Base-by-base conservation (phyloP, 2,888 invertebrate genomes). In the Alsophila aescularia region DNA sequence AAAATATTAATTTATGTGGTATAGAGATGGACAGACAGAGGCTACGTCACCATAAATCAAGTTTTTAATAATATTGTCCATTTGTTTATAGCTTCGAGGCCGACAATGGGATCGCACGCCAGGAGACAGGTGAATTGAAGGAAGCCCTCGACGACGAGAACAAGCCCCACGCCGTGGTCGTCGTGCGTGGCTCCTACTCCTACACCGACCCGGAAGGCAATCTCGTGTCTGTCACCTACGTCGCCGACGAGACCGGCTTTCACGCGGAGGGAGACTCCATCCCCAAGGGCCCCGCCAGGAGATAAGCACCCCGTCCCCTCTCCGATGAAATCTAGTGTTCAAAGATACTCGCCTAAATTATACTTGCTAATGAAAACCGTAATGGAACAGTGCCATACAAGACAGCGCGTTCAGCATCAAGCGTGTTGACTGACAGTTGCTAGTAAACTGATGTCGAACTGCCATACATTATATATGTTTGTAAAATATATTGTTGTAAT, bases 191-290 rank as follows among this genome's bases (percentile, higher is more conserved):
- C 12, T 83, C 90, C 1, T 94, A 90, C 84, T 81, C 91, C 0
- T 94, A 93, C 84, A 81, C 86, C 2, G 87, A 93, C 50, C 81
- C 86, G 0, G 93, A 94, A 8, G 95, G 95, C 60, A 88, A 90
- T 12, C 79, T 83, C 2, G 90, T 93, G 63, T 75, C 79, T 27
- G 66, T 94, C 64, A 90, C 75, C 36, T 94, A 94, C 85, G 76
- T 76, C 53, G 94, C 94, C 39, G 94, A 95, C 67, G 94, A 94
- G 80, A 93, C 82, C 64, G 95, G 95, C 54, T 95, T 86, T 91
- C 93, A 92, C 59, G 92, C 94, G 2, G 90, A 92, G 44, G 94
- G 95, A 35, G 90, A 90, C 0, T 93, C 94, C 75, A 80, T 95
- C 70, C 95, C 95, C 56, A 93, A 93, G 48, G 82, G 2, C 49